Conservation (phyloP, 2,113 vertebrate genomes). For the Bubo bubo region DNA sequence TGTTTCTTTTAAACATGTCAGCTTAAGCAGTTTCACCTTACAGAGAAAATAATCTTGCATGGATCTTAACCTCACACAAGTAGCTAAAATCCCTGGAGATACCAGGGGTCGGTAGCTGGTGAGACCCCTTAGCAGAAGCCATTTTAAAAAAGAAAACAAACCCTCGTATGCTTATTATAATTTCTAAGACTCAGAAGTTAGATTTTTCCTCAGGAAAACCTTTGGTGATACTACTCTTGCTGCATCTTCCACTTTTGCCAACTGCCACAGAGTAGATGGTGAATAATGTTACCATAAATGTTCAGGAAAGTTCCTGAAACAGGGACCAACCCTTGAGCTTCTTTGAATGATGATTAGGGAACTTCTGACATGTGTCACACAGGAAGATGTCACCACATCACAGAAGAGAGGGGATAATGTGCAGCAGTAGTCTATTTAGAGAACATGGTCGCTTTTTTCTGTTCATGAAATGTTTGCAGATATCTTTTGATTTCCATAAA, state of each 20-base stretch:
- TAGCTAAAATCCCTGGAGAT: not conserved
- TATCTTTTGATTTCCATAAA: not conserved
- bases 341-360: not conserved
- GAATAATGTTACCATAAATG: not conserved
- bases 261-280: not conserved
- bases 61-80: not conserved
- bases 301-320: not conserved
- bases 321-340: not conserved
- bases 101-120: not conserved
- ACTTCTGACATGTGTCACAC: not conserved
- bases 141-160: not conserved
- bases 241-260: not conserved
- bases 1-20: not conserved
- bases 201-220: not conserved
- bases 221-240: not conserved
- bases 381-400: not conserved
- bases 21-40: not conserved
- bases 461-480: not conserved
- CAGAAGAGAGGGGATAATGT: not conserved
- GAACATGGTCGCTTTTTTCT: accelerated
- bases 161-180: not conserved
- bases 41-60: not conserved
- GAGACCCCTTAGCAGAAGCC: not conserved
- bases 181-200: not conserved
- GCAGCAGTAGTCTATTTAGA: not conserved